These are phyloP conservation scores for Epirrhoe tristata DNA, from an alignment of 2,888 invertebrate genomes.

Conservation along the genomic window DNA sequence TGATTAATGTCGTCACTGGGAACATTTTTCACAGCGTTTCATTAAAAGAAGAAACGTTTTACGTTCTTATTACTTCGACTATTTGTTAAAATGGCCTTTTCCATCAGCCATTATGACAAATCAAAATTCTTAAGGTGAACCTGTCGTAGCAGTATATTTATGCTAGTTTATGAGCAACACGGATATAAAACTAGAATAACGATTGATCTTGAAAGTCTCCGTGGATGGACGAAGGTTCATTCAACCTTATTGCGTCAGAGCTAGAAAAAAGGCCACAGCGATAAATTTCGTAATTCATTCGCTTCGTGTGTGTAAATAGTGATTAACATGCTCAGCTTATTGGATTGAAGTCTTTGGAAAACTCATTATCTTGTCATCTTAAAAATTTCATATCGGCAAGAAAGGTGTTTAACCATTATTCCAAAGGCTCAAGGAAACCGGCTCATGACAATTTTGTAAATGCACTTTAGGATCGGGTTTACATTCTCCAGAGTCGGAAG, in stretches of 20 bases:
- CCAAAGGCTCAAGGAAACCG: constrained; percentile 7
- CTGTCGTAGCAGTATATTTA: constrained; percentile 36
- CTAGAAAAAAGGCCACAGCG: constrained; percentile 38
- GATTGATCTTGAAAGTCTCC: constrained; percentile 38
- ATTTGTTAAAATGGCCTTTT: constrained; percentile 5
- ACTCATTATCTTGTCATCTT: constrained; percentile 12
- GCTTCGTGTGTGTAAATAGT: constrained; percentile 39
- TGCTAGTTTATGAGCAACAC: constrained; percentile 40
- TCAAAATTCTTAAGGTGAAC: constrained; percentile 27
- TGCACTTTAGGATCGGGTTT: constrained; percentile 31
- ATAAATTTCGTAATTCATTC: constrained; percentile 41
- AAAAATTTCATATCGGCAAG: constrained; percentile 19
- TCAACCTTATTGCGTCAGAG: constrained; percentile 48
- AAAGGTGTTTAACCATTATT: neutral
- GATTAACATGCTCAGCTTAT: constrained; percentile 34
- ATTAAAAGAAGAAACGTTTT: constrained; percentile 34
- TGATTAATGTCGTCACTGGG: constrained; percentile 41
- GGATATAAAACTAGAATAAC: constrained; percentile 41
- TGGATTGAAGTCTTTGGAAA: constrained; percentile 29
- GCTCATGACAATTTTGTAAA: constrained; percentile 28
- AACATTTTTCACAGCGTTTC: constrained; percentile 40
- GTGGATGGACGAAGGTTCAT: constrained; percentile 42
- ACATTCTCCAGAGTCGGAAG: constrained; percentile 35
- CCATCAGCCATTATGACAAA: constrained; percentile 12
- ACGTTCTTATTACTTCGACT: constrained; percentile 23